A percentile compares a stretch with the other conserved stretches of the same genome.
Conservation (phyloP, 2,113 vertebrate genomes). For the Struthio camelus region DNA sequence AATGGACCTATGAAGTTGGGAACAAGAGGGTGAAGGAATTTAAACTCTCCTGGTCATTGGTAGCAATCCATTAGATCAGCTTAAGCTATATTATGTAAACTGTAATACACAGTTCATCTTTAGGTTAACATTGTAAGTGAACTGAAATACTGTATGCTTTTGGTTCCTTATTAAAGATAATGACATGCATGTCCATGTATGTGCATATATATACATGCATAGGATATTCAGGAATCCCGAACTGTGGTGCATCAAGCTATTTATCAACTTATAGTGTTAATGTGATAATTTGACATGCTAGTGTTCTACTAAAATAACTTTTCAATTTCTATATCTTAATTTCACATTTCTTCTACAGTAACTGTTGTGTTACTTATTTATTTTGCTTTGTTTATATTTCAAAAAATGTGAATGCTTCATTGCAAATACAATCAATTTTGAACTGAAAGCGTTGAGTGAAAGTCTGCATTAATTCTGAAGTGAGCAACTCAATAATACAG, state of each 20-base stretch:
- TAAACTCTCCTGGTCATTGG: accelerated
- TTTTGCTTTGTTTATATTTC: neutral
- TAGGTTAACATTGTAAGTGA: neutral
- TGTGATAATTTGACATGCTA: neutral
- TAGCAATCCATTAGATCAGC: neutral
- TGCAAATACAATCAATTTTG: too few species aligned
- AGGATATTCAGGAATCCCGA: neutral
- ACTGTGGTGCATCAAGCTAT: neutral
- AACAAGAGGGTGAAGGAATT: neutral
- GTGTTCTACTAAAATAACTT: neutral
- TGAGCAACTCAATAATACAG: neutral
- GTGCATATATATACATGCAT: accelerated
- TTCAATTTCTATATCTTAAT: neutral
- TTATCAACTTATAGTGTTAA: too few species aligned
- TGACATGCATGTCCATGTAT: accelerated
- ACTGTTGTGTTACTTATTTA: too few species aligned
- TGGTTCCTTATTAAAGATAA: neutral
- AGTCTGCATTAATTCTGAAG: neutral
- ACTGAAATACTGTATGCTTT: neutral
- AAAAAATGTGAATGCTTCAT: neutral
- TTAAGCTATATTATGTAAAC: neutral
- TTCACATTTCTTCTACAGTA: neutral
- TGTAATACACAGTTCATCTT: neutral
- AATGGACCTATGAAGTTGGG: neutral
- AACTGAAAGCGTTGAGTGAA: neutral